Percentiles rank a stretch among this genome's conserved stretches.
Conservation (phyloP, 2,797 vertebrate species). For the Tangara arthus region DNA sequence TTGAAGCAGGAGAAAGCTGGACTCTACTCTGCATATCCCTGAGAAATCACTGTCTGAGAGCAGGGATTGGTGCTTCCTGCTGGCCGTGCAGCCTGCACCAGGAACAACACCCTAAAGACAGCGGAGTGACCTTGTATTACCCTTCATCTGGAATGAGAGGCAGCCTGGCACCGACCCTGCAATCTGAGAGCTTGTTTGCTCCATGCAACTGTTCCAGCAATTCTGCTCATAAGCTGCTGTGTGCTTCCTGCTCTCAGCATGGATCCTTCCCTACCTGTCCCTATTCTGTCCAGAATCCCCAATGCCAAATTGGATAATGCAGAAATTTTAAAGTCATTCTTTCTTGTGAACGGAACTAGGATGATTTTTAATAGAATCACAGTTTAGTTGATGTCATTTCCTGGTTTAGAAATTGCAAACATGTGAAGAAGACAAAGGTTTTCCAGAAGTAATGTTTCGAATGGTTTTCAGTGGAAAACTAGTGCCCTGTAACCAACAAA, state of each 20-base stretch:
- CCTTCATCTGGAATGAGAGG: not conserved
- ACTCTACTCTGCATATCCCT: accelerated
- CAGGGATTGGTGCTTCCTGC: not conserved
- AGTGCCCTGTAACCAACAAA: not conserved
- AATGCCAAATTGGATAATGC: not conserved
- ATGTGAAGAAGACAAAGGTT: not conserved
- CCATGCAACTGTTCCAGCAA: not conserved
- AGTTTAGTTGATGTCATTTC: not conserved
- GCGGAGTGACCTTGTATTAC: not conserved
- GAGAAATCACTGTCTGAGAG: not conserved
- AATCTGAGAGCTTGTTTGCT: not conserved
- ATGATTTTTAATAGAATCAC: not conserved
- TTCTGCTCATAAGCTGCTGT: not conserved
- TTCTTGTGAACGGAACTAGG: not conserved
- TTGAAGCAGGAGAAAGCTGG: not conserved
- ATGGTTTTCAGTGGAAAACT: not conserved
- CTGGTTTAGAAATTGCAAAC: not conserved
- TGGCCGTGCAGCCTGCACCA: not conserved
- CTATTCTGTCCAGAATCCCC: not conserved
- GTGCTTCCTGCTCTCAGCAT: not conserved
- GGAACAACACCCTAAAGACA: not conserved
- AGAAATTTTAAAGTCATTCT: not conserved
- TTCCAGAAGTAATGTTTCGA: not conserved
- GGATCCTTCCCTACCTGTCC: not conserved
- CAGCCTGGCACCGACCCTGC: not conserved